Evolutionary conservation across 2,888 invertebrate genomes (phyloP), one percentile per base, ranked within the genome.

Genomic region (Leucophenga maculata): DNA sequence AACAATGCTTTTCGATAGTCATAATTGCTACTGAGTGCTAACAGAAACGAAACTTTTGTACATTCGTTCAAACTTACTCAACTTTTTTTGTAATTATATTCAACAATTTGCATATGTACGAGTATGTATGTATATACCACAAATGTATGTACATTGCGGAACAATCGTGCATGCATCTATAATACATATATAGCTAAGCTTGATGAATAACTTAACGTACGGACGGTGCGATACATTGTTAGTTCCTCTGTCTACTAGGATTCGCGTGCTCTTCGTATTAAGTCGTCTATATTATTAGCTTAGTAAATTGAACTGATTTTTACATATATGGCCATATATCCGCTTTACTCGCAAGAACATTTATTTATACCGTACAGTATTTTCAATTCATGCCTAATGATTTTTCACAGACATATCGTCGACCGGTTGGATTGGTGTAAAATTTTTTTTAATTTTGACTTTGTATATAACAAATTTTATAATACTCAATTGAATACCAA

Each of bases 401-500:
- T 4, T 26, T 26, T 26, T 26, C 4, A 4, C 26, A 26, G 26
- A 3, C 26, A 26, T 3, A 26, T 26, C 26, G 2, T 26, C 4
- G 4, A 11, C 6, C 26, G 13, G 2, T 6, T 39, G 3, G 3
- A 6, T 39, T 39, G 1, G 8, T 39, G 3, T 39, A 39, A 39
- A 39, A 39, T 11, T 39, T 32, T 3, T 32, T n/a, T n/a, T n/a
- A n/a, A 32, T 32, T 14, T 32, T 60, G 16, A 39, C 6, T n/a
- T 39, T 20, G 6, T 57, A n/a, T 57, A n/a, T 57, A 9, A 14
- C 60, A 60, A 60, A 39, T 31, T 4, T 8, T 32, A 39, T 6
- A 39, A 1, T n/a, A 59, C 57, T 44, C 74, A 78, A 76, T 76
- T 76, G 74, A 74, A 16, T 64, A 60, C 68, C 82, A 74, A 78